Evolutionary conservation across 2,113 vertebrate species (phyloP), one percentile per base, ranked within the genome.

Genomic region (Anarrhichthys ocellatus): DNA sequence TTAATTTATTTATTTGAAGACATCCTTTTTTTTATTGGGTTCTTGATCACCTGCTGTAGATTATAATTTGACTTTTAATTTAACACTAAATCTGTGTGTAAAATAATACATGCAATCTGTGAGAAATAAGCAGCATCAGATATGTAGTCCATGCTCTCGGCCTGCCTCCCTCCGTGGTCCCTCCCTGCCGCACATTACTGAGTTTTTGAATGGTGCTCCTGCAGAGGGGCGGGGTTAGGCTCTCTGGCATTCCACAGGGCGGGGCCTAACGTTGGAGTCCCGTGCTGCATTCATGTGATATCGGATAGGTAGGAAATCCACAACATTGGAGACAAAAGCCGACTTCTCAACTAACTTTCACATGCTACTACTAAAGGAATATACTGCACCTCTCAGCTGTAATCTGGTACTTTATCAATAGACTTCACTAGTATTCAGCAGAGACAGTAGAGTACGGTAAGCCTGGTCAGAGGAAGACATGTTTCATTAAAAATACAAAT

Each of bases 211-310:
- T 73, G 62, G 59, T 42, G 17, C 10, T 80, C 50, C 56, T 40
- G 8, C 8, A 65, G n/a, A 76, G 74, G 69, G 72, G 80, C 52
- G 77, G 75, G 75, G 46, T 22, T 36, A 32, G 73, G 56, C 68
- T 63, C 48, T 42, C 50, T 76, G 67, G 67, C 85, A 91, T 90
- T 85, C 87, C 85, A 69, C 64, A 22, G 74, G 87, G 85, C 52
- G 87, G 68, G 58, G 58, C 58, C 44, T 70, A 9, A 48, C 40
- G 40, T 58, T 78, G 44, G 40, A 71, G 38, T 7, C 4, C 44
- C 0, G 59, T 89, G 90, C 38, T 90, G 80, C 82, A 40, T 92
- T 90, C 85, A 81, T 0, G 73, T 61, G 27, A 40, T 24, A 52
- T 40, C 8, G 2, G n/a, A 71, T 76, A 73, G 9, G 46, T 70